Evolutionary conservation across 2,888 invertebrate species (phyloP).

Genomic region (Platycheirus rosarum): DNA sequence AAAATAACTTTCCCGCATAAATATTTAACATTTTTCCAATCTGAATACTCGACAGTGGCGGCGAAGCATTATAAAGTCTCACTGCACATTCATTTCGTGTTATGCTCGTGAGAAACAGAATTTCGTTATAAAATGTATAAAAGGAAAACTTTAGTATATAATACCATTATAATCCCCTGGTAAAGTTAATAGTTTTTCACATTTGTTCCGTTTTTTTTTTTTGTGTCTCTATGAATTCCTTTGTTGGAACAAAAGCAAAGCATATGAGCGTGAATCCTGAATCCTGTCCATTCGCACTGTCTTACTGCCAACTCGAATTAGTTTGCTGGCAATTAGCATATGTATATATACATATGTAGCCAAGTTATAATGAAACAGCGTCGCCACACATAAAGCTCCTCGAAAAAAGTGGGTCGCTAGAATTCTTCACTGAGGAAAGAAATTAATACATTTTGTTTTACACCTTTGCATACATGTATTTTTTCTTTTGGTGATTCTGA

Average conservation of each 20-base stretch:
- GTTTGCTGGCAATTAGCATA: slow-evolving; percentile 69
- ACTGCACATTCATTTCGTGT: slow-evolving; percentile 50
- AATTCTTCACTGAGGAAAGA: slow-evolving; percentile 17
- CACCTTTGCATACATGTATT: slow-evolving; percentile 42
- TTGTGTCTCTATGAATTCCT: slow-evolving; percentile 32
- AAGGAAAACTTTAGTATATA: slow-evolving; percentile 43
- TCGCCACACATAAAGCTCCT: slow-evolving; percentile 1
- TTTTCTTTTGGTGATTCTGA: slow-evolving; percentile 48
- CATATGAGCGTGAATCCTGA: slow-evolving; percentile 12
- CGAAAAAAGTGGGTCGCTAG: slow-evolving; percentile 22
- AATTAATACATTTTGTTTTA: slow-evolving; percentile 20
- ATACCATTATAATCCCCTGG: slow-evolving; percentile 37
- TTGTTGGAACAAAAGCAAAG: slow-evolving; percentile 15
- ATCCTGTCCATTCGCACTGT: slow-evolving; percentile 63
- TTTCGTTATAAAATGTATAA: slow-evolving; percentile 11
- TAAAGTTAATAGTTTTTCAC: slow-evolving; percentile 42
- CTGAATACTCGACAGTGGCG: background rate
- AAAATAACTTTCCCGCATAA: slow-evolving; percentile 65
- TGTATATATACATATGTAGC: slow-evolving; percentile 1
- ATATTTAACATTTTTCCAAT: slow-evolving; percentile 59
- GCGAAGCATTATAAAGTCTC: slow-evolving; percentile 35
- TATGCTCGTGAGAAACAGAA: slow-evolving; percentile 27
- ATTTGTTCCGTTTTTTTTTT: background rate
- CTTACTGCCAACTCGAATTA: slow-evolving; percentile 69
- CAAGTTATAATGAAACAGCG: slow-evolving; percentile 33